Base-by-base conservation (phyloP, 1,140 invertebrate species). In the Drusus annulatus region DNA sequence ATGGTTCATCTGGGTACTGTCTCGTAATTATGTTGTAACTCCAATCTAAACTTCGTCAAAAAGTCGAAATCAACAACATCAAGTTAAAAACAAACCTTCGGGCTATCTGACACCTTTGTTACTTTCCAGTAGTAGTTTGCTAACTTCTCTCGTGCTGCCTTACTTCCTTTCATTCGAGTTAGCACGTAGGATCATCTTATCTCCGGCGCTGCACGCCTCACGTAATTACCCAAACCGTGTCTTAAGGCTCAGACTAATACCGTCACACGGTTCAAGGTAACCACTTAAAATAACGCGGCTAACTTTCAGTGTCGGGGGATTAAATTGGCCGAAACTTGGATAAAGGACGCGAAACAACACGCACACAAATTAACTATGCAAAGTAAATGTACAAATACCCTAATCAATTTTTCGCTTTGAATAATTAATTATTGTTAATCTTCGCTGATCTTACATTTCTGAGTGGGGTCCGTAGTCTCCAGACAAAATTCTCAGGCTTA, bases 151-250 rank as follows among this genome's bases (percentile, higher is more conserved):
- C 25, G 25, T 28, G 15, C 62, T 65, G 3, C 13, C 10, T 28
- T 28, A 28, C 25, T 19, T 50, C 68, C 45, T 71, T 71, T 51
- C 19, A 23, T 23, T 25, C 8, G 19, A 63, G 58, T 17, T 17
- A 23, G 56, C 74, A 69, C 76, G 76, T 68, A 78, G 63, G 62
- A 62, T 51, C 50, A 68, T 68, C 76, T 78, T 78, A 78, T 78
- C 76, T 78, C 23, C 21, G 13, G 15, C 19, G 19, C 19, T 52
- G 76, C 76, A 78, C 76, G 76, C 76, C 62, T 78, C 51, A 68
- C 60, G 50, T 78, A 78, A 78, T 78, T 78, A 78, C 62, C 36
- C 63, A 23, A 50, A 63, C 31, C 76, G 21, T 78, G 63, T 78
- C 76, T 68, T 68, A 52, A 19, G 50, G 68, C 45, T 71, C n/a